A percentile compares a stretch with the other conserved stretches of the same genome.
phyloP scores from a whole-genome alignment of 2,888 invertebrate species.

The Phalera bucephala region DNA sequence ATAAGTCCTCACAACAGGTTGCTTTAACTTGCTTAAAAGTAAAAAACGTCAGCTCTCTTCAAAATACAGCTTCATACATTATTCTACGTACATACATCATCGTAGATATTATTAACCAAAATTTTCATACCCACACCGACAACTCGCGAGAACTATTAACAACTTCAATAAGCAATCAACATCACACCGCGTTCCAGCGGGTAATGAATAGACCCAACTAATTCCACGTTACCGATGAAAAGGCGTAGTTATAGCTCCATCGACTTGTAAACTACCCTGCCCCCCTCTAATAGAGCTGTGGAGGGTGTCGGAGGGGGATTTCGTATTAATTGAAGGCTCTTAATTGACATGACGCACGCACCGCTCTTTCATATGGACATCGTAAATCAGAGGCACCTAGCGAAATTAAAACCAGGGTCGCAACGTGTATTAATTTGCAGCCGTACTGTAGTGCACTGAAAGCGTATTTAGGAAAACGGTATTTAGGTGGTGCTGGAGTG shows the following conservation, averaged over 20 bases:
- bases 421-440: slow-evolving; percentile 68
- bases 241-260: slow-evolving; percentile 49
- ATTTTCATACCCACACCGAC: slow-evolving; percentile 24
- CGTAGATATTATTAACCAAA: no score
- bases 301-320: slow-evolving; percentile 31
- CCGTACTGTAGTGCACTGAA: slow-evolving; percentile 27
- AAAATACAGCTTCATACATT: no score
- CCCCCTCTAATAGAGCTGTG: slow-evolving; percentile 27
- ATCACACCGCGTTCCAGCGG: slow-evolving; percentile 52
- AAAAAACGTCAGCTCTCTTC: no score
- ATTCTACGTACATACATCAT: no score
- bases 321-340: slow-evolving; percentile 46
- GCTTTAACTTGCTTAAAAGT: no score
- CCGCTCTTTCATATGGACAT: slow-evolving; percentile 67
- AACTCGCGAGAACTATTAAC: slow-evolving; percentile 53
- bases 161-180: slow-evolving; percentile 66
- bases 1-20: no score
- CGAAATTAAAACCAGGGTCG: slow-evolving; percentile 70
- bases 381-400: slow-evolving; percentile 71
- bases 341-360: slow-evolving; percentile 60
- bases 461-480: background rate
- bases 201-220: slow-evolving; percentile 64
- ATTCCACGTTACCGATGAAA: slow-evolving; percentile 61
- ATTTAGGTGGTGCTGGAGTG: no score
- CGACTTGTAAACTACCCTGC: slow-evolving; percentile 37